These are phyloP conservation scores for Enteromius viviparus DNA, from an alignment of 2,797 vertebrate genomes.

Conservation along the genomic window DNA sequence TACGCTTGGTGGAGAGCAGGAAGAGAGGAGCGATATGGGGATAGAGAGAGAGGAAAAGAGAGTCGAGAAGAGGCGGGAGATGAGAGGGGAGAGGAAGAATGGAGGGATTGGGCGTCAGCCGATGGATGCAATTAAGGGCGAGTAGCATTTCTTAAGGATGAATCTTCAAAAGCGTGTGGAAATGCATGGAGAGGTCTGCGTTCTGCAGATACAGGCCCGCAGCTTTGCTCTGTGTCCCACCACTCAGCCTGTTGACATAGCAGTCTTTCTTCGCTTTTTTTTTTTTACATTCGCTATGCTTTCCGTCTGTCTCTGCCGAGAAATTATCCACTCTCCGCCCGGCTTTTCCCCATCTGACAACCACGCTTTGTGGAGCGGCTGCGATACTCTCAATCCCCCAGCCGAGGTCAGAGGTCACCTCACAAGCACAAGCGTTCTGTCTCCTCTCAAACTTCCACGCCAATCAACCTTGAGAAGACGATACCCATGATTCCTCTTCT, in stretches of 20 bases:
- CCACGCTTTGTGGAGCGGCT: conserved; percentile 71
- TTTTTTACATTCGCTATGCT: conserved; percentile 59
- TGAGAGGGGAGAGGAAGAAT: conserved; percentile 15
- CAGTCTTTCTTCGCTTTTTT: conserved; percentile 58
- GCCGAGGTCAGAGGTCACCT: conserved; percentile 70
- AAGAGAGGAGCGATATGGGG: conserved; percentile 2
- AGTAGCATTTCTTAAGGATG: conserved; percentile 66
- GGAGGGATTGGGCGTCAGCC: conserved; percentile 32
- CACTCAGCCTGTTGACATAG: conserved; percentile 67
- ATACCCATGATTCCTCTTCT: conserved; percentile 29
- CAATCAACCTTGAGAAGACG: conserved; percentile 53
- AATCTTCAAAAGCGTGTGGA: conserved; percentile 61
- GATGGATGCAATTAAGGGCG: conserved; percentile 61
- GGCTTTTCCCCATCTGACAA: conserved; percentile 69
- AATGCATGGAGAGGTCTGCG: conserved; percentile 59
- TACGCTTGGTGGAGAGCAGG: conserved; percentile 33
- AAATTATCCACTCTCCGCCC: conserved; percentile 37
- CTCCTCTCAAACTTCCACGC: conserved; percentile 26
- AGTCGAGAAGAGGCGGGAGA: background rate
- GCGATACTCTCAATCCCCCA: conserved; percentile 72
- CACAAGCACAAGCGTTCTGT: conserved; percentile 32
- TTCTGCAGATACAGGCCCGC: conserved; percentile 60
- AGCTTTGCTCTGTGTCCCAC: conserved; percentile 59
- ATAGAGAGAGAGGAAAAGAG: conserved; percentile 25
- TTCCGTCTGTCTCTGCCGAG: conserved; percentile 35